A percentile compares a stretch with the other conserved stretches of the same genome.
Evolutionary conservation across 2,797 vertebrate genomes (phyloP).

Genomic region (Distichodus sexfasciatus): DNA sequence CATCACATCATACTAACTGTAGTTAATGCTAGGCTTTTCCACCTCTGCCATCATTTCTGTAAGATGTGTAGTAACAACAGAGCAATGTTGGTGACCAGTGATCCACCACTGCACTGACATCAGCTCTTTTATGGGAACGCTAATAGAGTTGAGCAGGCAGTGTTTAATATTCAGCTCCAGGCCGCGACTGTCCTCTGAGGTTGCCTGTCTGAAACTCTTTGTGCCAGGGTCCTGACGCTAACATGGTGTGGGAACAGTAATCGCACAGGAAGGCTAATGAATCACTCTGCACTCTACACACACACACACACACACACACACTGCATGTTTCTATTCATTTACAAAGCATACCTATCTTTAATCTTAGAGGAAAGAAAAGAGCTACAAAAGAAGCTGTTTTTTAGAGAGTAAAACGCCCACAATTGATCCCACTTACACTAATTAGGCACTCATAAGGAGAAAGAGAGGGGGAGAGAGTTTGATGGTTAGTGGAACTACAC

Average conservation of each 20-base stretch:
- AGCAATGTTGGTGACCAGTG: conserved; percentile 73
- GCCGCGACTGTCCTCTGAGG: conserved; percentile 51
- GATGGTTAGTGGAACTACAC: conserved; percentile 3
- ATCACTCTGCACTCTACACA: conserved; percentile 42
- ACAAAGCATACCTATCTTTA: neutral
- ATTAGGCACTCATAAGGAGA: conserved; percentile 25
- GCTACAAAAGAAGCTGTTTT: neutral
- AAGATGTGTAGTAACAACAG: conserved; percentile 51
- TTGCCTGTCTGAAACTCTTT: conserved; percentile 55
- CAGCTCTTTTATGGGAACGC: conserved; percentile 62
- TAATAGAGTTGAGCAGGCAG: conserved; percentile 48
- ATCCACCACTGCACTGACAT: conserved; percentile 72
- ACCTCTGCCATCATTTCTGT: conserved; percentile 11
- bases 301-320: conserved; percentile 1
- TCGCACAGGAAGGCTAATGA: conserved; percentile 48
- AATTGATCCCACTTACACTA: conserved; percentile 39
- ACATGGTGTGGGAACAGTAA: conserved; percentile 51
- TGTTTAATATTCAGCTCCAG: conserved; percentile 56
- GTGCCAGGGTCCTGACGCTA: conserved; percentile 42
- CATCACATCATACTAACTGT: conserved; percentile 2
- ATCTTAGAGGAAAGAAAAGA: neutral
- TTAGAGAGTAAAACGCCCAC: conserved; percentile 19
- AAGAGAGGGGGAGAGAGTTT: conserved; percentile 20
- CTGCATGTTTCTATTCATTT: neutral
- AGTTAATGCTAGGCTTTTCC: conserved; percentile 11